Base-by-base conservation (phyloP, 2,797 vertebrate species). In the Phoebastria nigripes region DNA sequence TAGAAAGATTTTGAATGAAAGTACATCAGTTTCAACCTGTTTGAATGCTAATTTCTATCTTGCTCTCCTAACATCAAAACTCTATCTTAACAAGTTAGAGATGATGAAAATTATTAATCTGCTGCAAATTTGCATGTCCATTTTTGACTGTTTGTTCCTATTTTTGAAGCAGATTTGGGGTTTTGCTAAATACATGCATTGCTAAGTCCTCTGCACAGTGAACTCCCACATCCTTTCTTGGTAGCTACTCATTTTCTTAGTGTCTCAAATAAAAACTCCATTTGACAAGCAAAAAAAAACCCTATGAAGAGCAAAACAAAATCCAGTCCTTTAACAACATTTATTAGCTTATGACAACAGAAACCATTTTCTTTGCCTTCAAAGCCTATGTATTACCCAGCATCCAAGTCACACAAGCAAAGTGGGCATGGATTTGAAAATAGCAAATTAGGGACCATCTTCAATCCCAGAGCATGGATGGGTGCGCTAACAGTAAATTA, bases 91-190 rank as follows among this genome's bases (percentile, higher is more conserved):
- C 15, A 70, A 67, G 4, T 31, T 17, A 67, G 17, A 94, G 11
- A 47, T 33, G 6, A 65, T 15, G 17, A 72, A 82, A 79, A 76
- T 65, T 89, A 37, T 8, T 87, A 9, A 55, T 39, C 28, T 71
- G 49, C 21, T 91, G 37, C 54, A 29, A 35, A 81, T 51, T 41
- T 22, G 3, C 7, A 2, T 17, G 15, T 22, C 35, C 33, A 15
- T 29, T 96, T 96, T 65, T 52, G 41, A 71, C n/a, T 33, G 21
- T 22, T 85, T 59, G 26, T 35, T 87, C 74, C 58, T 67, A 41
- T 56, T 89, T 84, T 63, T 33, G 29, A 79, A 49, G 74, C 39
- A 93, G 66, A 86, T 78, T 52, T 47, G 33, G 61, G 65, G 24
- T 33, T 85, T 74, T 82, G 52, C n/a, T 82, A 18, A 76, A 90